Conservation (phyloP, 2,888 invertebrate species). For the Synanthedon andrenaeformis region DNA sequence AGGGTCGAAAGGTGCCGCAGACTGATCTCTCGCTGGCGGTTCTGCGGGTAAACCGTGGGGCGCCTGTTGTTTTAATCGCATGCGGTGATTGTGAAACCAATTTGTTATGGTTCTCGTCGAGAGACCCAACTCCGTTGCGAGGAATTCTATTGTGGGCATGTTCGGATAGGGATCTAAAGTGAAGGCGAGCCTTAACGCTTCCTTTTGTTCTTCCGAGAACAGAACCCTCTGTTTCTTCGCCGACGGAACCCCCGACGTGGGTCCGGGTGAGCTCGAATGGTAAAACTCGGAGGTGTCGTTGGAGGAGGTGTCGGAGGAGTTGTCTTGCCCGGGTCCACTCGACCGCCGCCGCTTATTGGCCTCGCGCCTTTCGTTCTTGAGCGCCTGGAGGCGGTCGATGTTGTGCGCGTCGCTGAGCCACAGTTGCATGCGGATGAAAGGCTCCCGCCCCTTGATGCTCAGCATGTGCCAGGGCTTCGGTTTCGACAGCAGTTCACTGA, state of each 20-base stretch:
- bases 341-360: slow-evolving; percentile 91
- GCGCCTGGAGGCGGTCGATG: slow-evolving; percentile 89
- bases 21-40: slow-evolving; percentile 80
- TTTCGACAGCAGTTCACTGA: slow-evolving; percentile 96
- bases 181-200: slow-evolving; percentile 93
- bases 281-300: slow-evolving; percentile 92
- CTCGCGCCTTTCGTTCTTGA: slow-evolving; percentile 91
- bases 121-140: slow-evolving; percentile 90
- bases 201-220: slow-evolving; percentile 98
- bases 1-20: slow-evolving; percentile 86
- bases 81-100: slow-evolving; percentile 99
- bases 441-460: slow-evolving; percentile 96
- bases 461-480: slow-evolving; percentile 99
- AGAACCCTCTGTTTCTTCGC: slow-evolving; percentile 95
- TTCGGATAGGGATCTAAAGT: slow-evolving; percentile 97
- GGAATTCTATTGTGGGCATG: slow-evolving; percentile 94
- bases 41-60: slow-evolving; percentile 82
- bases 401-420: slow-evolving; percentile 97
- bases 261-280: slow-evolving; percentile 85
- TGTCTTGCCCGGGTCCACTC: slow-evolving; percentile 85
- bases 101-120: slow-evolving; percentile 97
- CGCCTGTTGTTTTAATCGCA: slow-evolving; percentile 94
- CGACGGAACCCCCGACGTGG: slow-evolving; percentile 80
- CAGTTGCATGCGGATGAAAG: slow-evolving; percentile 95
- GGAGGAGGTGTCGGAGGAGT: slow-evolving; percentile 88